A percentile compares a stretch with the other conserved stretches of the same genome.
phyloP scores from a whole-genome alignment of 2,888 invertebrate genomes.

The Habroteleia sp. region DNA sequence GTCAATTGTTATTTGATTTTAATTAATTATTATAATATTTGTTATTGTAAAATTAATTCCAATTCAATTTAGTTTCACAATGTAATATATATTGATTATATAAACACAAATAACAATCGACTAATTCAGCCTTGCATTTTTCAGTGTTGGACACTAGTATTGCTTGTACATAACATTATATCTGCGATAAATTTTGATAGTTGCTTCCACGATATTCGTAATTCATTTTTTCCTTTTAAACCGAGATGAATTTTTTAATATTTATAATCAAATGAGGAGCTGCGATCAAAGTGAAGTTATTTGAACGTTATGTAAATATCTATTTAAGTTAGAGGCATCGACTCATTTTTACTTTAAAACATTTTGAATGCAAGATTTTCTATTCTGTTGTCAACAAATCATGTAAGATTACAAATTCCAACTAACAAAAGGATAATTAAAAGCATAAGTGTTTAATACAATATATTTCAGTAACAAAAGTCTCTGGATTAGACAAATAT shows the following conservation, averaged over 20 bases:
- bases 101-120: too few relatives aligned
- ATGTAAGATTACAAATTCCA: slow-evolving; percentile 33
- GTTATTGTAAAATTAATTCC: too few relatives aligned
- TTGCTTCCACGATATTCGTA: slow-evolving; percentile 27
- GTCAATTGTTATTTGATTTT: too few relatives aligned
- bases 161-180: slow-evolving; percentile 43
- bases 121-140: too few relatives aligned
- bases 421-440: slow-evolving; percentile 23
- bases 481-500: slow-evolving; percentile 37
- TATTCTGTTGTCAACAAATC: slow-evolving; percentile 12
- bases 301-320: slow-evolving; percentile 38
- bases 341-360: slow-evolving; percentile 18
- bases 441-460: slow-evolving; percentile 9
- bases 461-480: slow-evolving; percentile 39
- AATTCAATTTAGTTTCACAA: too few relatives aligned
- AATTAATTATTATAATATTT: too few relatives aligned
- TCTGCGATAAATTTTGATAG: slow-evolving; percentile 17
- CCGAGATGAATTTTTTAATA: slow-evolving; percentile 11
- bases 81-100: too few relatives aligned
- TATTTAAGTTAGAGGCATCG: slow-evolving; percentile 18
- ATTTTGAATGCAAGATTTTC: slow-evolving; percentile 15
- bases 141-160: neutral
- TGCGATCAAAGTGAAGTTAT: slow-evolving; percentile 39
- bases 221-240: too few relatives aligned
- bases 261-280: slow-evolving; percentile 41